phyloP scores from a whole-genome alignment of 2,797 vertebrate species.

The Phalanger gymnotis region DNA sequence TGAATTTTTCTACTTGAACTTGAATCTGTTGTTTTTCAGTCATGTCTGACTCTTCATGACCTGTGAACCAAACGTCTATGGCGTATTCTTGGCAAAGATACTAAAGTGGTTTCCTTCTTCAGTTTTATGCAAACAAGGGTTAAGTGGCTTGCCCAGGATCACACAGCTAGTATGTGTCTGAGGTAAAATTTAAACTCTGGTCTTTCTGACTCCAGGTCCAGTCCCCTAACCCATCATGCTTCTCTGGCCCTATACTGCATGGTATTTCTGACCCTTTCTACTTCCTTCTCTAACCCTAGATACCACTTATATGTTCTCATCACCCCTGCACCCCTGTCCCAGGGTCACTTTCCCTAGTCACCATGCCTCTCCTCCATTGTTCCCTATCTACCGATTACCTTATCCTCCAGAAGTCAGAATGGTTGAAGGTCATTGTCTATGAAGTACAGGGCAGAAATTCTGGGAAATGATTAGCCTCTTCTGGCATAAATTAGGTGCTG shows the following conservation, averaged over 20 bases:
- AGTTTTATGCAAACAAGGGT: neutral
- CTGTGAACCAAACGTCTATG: neutral
- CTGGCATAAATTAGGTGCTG: neutral
- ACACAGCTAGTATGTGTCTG: neutral
- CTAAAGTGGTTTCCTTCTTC: neutral
- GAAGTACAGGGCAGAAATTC: neutral
- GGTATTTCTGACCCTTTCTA: neutral
- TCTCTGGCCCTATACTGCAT: neutral
- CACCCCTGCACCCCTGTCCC: neutral
- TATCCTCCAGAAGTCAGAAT: too few relatives aligned
- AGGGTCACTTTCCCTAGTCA: too few relatives aligned
- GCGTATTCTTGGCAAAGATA: neutral
- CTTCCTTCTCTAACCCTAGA: neutral
- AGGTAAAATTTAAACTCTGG: neutral
- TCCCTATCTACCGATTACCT: too few relatives aligned
- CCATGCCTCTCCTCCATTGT: too few relatives aligned
- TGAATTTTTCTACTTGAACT: conserved; percentile 14
- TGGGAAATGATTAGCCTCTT: neutral
- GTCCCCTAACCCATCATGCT: neutral
- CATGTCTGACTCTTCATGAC: neutral
- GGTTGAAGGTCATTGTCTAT: neutral
- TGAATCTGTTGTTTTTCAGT: neutral
- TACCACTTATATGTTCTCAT: neutral
- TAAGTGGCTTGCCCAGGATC: neutral
- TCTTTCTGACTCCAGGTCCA: neutral